These are phyloP conservation scores for Syndactyla subalaris DNA, from an alignment of 2,797 vertebrate species.

Conservation along the genomic window DNA sequence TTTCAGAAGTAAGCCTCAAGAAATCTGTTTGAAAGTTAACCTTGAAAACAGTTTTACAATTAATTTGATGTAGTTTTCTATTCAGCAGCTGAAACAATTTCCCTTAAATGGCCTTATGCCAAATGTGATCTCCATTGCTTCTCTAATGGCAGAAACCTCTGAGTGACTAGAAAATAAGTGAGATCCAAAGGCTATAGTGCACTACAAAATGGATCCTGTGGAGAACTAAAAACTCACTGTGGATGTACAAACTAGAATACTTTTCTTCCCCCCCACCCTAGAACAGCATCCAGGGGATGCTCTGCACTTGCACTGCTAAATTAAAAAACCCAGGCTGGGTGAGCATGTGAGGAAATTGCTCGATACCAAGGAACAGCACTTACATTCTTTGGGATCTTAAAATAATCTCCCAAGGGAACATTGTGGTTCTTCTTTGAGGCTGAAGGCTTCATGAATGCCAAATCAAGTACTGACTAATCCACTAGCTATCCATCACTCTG, in stretches of 20 bases:
- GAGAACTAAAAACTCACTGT: not conserved
- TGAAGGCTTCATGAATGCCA: not conserved
- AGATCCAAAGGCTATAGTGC: not conserved
- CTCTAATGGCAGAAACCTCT: not conserved
- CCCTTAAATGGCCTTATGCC: not conserved
- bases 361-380: not conserved
- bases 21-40: not conserved
- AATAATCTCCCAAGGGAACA: constrained; percentile 60
- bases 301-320: not conserved
- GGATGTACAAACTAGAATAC: not conserved
- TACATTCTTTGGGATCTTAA: constrained; percentile 42
- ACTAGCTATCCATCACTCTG: not conserved
- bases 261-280: accelerated
- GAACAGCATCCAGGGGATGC: not conserved
- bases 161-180: not conserved
- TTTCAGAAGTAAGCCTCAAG: not conserved
- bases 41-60: not conserved
- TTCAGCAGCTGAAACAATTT: not conserved
- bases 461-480: constrained; percentile 45
- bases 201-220: not conserved
- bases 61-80: not conserved
- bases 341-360: not conserved
- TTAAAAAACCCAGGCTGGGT: not conserved
- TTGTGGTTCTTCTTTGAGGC: not conserved
- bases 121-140: not conserved